Conservation (phyloP, 2,888 invertebrate species). For the Agonopterix subpropinquella region DNA sequence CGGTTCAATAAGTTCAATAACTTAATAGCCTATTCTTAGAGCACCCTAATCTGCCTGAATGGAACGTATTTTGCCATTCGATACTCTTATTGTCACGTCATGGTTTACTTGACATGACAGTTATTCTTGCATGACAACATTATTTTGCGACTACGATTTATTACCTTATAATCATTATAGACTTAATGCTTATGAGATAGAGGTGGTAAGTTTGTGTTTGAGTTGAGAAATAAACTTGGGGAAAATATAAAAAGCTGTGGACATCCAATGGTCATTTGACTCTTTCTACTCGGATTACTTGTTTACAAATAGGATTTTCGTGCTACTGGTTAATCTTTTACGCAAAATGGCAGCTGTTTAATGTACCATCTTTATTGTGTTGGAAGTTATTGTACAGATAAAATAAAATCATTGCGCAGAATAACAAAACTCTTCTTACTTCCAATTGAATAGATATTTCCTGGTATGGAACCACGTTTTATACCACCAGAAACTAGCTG, state of each 20-base stretch:
- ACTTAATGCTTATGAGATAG: no score
- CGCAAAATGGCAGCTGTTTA: constrained; percentile 7
- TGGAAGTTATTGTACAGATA: no score
- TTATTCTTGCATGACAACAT: constrained; percentile 11
- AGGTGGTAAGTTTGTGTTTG: constrained; percentile 7
- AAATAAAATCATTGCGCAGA: no score
- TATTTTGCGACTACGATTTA: constrained; percentile 7
- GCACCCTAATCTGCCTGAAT: constrained; percentile 25
- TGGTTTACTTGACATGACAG: constrained; percentile 22
- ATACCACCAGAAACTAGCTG: no score
- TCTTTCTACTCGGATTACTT: constrained; percentile 33
- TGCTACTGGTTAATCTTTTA: constrained; percentile 14
- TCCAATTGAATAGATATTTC: no score
- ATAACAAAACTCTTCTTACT: no score
- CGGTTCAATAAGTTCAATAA: constrained; percentile 11
- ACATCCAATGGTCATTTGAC: constrained; percentile 40
- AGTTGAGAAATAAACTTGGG: constrained; percentile 10
- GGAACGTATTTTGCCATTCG: constrained; percentile 30
- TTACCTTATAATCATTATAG: background rate
- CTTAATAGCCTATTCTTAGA: constrained; percentile 28
- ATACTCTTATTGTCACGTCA: constrained; percentile 28
- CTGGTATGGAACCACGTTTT: no score
- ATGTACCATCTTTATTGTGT: no score
- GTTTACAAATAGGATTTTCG: constrained; percentile 41
- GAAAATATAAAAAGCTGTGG: constrained; percentile 4